Base-by-base conservation (phyloP, 2,888 invertebrate genomes). In the Caenorhabditis doughertyi region DNA sequence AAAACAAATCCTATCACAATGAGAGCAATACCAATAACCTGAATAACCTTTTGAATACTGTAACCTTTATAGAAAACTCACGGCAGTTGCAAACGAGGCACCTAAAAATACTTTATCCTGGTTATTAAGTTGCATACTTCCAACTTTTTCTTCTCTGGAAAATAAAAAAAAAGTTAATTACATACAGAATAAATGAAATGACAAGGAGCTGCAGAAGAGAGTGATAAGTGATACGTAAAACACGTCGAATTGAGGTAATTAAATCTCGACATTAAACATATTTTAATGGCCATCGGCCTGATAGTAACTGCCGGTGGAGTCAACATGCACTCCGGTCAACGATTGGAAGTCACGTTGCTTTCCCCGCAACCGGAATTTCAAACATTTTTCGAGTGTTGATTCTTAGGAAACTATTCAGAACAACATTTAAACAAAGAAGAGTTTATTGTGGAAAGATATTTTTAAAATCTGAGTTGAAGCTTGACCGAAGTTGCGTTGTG, bases 1-100 rank as follows among this genome's bases (percentile, higher is more conserved):
- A 86, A 70, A 8, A 86, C 55, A 62, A 86, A 86, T n/a, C 86
- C 86, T 13, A 85, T 83, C 21, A 84, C 77, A 53, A 86, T 83
- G 0, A 86, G 82, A 9, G 71, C 81, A 35, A 70, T 68, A 42
- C 84, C 86, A 9, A 84, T 77, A n/a, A 81, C 25, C 85, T 85
- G 11, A 42, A 44, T 29, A 27, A 13, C 16, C n/a, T 13, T 16
- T 18, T 49, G 13, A 27, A n/a, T 42, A 42, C 58, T 11, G 32
- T 58, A 60, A 60, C 25, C n/a, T 18, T 0, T 9, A 21, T 23
- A 13, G 18, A n/a, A 32, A 68, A 72, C 81, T 39, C 11, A 84
- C 81, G 18, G 81, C 83, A 13, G 83, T 81, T 16, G 65, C 64
- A 27, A 79, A 64, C 2, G 83, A 79, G n/a, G 79, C 74, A 5